Evolutionary conservation across 2,797 vertebrate species (phyloP).

Genomic region (Tachyglossus aculeatus): DNA sequence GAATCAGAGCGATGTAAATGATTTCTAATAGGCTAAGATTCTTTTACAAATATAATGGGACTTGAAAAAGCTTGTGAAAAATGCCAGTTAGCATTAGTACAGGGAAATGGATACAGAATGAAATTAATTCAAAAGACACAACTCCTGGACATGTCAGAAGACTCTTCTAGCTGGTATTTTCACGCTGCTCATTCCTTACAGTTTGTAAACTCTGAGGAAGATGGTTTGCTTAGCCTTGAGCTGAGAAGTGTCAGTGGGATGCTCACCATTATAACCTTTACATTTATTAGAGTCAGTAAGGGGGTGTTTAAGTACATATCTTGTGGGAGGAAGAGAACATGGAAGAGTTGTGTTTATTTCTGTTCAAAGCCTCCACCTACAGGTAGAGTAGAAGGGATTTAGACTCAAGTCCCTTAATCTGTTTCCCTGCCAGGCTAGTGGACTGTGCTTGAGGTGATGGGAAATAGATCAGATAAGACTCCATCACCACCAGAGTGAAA

Average conservation of each 20-base stretch:
- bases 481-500: too few species aligned
- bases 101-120: neutral
- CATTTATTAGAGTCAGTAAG: constrained; percentile 58
- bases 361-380: neutral
- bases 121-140: constrained; percentile 43
- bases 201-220: constrained; percentile 23
- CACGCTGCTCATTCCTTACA: constrained; percentile 37
- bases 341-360: neutral
- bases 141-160: constrained; percentile 23
- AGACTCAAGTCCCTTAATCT: too few species aligned
- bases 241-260: constrained; percentile 56
- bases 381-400: too few species aligned
- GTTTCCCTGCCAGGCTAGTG: too few species aligned
- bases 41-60: neutral
- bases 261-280: constrained; percentile 56
- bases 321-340: constrained; percentile 37
- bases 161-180: constrained; percentile 39
- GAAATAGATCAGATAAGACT: too few species aligned
- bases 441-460: too few species aligned
- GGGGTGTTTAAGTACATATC: constrained; percentile 15
- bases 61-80: constrained; percentile 28
- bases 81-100: neutral
- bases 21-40: constrained; percentile 7
- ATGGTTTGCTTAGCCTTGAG: constrained; percentile 41
- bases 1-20: constrained; percentile 12